A percentile compares a stretch with the other conserved stretches of the same genome.
Evolutionary conservation across 2,888 invertebrate genomes (phyloP).

Genomic region (Serrognathus titanus): DNA sequence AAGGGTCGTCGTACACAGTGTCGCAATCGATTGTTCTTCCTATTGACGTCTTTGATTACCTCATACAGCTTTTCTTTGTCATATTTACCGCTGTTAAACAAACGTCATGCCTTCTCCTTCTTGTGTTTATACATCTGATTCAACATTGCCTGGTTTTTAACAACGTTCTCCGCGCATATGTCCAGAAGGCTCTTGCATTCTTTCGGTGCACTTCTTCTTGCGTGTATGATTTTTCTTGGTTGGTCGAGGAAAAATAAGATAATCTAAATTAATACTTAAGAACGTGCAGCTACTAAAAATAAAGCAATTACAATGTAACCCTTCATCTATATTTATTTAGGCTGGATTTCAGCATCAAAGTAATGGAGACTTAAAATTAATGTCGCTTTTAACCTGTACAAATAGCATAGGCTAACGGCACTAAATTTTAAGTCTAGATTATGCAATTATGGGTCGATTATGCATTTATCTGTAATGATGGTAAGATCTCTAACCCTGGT

Average conservation of each 20-base stretch:
- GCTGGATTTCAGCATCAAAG: no score
- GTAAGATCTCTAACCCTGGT: no score
- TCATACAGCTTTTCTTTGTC: conserved; percentile 31
- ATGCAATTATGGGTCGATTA: no score
- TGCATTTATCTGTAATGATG: no score
- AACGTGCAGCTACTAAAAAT: no score
- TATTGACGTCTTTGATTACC: conserved; percentile 40
- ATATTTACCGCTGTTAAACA: conserved; percentile 35
- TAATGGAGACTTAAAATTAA: no score
- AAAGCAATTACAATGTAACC: no score
- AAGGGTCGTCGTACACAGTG: conserved; percentile 34
- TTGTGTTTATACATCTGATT: conserved; percentile 35
- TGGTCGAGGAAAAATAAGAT: not conserved
- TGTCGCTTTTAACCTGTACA: no score
- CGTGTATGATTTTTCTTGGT: conserved; percentile 5
- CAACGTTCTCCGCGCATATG: conserved; percentile 38
- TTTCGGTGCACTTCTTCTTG: conserved; percentile 12
- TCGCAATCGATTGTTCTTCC: conserved; percentile 42
- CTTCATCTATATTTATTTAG: no score
- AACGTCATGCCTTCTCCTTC: conserved; percentile 38
- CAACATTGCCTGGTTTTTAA: conserved; percentile 34
- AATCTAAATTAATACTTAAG: no score
- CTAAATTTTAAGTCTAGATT: no score
- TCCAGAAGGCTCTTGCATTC: conserved; percentile 35
- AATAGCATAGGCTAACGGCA: no score